Conservation (phyloP, 2,113 vertebrate species). For the Pachyramphus minor region DNA sequence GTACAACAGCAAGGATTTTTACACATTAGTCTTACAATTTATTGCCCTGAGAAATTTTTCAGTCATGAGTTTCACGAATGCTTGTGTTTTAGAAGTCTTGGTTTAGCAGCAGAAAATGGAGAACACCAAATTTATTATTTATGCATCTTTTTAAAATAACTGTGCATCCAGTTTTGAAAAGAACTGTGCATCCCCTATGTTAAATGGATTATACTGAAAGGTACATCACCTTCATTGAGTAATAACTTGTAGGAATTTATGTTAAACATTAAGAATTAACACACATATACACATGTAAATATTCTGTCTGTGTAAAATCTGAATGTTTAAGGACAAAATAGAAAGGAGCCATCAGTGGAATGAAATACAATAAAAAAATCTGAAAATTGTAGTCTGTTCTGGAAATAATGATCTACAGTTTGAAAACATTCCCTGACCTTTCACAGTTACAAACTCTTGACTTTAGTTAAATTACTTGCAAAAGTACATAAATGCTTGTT, state of each 20-base stretch:
- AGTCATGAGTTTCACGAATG: slow-evolving; percentile 8
- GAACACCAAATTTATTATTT: not conserved
- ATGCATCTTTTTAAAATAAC: not conserved
- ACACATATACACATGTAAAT: not conserved
- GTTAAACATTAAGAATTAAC: not conserved
- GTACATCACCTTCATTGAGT: not conserved
- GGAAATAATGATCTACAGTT: not conserved
- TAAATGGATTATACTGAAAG: slow-evolving; percentile 18
- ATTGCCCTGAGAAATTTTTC: slow-evolving; percentile 32
- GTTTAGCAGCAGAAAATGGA: not conserved
- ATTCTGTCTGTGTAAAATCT: not conserved
- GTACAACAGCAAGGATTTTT: slow-evolving; percentile 37
- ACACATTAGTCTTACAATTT: slow-evolving; percentile 33
- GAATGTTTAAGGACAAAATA: not conserved
- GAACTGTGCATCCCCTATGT: not conserved
- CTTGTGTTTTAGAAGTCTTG: slow-evolving; percentile 48
- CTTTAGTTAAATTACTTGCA: not conserved
- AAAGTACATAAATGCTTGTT: not conserved
- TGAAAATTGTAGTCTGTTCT: not conserved
- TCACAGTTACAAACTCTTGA: not conserved
- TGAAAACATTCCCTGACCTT: not conserved
- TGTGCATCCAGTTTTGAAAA: not conserved
- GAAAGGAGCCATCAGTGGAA: not conserved
- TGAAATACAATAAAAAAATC: not conserved
- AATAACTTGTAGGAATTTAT: not conserved